Evolutionary conservation across 2,113 vertebrate species (phyloP).

Genomic region (Ardeotis arabs): DNA sequence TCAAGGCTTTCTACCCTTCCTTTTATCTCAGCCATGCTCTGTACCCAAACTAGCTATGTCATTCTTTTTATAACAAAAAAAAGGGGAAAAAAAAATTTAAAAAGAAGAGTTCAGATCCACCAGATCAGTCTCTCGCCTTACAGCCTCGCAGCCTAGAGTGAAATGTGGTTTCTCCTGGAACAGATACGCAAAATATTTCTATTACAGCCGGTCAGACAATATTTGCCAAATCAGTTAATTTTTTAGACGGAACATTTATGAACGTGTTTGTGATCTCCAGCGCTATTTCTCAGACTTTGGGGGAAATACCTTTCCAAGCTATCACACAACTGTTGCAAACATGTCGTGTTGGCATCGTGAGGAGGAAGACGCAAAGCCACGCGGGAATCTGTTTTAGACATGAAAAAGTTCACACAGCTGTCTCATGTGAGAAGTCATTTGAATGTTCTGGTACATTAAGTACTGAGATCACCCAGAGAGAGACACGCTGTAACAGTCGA

Average conservation of each 20-base stretch:
- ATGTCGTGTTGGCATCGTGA: fast-evolving
- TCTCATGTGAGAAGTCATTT: not conserved
- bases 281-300: fast-evolving
- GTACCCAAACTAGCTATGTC: fast-evolving
- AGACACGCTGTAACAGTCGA: fast-evolving
- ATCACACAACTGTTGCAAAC: fast-evolving
- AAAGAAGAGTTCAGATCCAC: fast-evolving
- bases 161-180: fast-evolving
- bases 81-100: fast-evolving
- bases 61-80: no score
- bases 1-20: not conserved
- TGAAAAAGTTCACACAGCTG: not conserved
- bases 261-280: fast-evolving
- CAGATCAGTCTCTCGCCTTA: fast-evolving
- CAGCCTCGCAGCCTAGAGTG: not conserved
- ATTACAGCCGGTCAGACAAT: not conserved
- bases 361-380: not conserved
- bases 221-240: fast-evolving
- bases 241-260: fast-evolving
- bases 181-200: not conserved
- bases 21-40: fast-evolving
- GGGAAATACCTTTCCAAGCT: not conserved
- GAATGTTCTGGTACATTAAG: not conserved
- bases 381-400: not conserved
- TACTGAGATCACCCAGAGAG: not conserved